Conservation (phyloP, 2,113 vertebrate genomes). For the Genyomyrus donnyi region DNA sequence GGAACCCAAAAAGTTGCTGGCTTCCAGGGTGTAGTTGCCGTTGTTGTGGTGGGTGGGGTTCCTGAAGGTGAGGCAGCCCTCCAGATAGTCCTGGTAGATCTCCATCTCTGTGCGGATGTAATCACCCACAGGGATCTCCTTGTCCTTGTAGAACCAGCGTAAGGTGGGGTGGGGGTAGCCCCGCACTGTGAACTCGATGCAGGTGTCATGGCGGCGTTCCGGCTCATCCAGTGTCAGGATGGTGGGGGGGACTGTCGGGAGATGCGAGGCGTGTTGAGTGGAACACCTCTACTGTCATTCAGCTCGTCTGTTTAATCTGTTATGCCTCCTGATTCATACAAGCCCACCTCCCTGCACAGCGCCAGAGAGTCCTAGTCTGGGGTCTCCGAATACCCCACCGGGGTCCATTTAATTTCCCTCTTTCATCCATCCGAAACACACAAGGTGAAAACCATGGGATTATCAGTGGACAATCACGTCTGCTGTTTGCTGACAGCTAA, state of each 20-base stretch:
- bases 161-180: slow-evolving; percentile 85
- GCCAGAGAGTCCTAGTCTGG: not conserved
- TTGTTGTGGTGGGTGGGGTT: slow-evolving; percentile 96
- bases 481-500: not conserved
- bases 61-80: slow-evolving; percentile 90
- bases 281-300: not conserved
- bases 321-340: not conserved
- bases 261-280: not conserved
- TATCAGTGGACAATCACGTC: not conserved
- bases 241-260: slow-evolving; percentile 75
- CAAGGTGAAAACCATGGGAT: not conserved
- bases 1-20: slow-evolving; percentile 77
- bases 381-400: not conserved
- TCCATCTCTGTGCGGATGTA: slow-evolving; percentile 82
- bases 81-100: slow-evolving; percentile 78
- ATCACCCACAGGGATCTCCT: slow-evolving; percentile 68
- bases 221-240: slow-evolving; percentile 85
- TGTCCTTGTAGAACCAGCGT: slow-evolving; percentile 80
- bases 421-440: not conserved
- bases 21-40: slow-evolving; percentile 92
- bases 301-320: not conserved
- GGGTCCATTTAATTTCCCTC: not conserved
- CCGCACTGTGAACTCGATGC: slow-evolving; percentile 87
- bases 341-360: not conserved
- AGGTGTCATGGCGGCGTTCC: slow-evolving; percentile 80